These are phyloP conservation scores for Pectinophora gossypiella DNA, from an alignment of 1,140 invertebrate species.

Conservation along the genomic window DNA sequence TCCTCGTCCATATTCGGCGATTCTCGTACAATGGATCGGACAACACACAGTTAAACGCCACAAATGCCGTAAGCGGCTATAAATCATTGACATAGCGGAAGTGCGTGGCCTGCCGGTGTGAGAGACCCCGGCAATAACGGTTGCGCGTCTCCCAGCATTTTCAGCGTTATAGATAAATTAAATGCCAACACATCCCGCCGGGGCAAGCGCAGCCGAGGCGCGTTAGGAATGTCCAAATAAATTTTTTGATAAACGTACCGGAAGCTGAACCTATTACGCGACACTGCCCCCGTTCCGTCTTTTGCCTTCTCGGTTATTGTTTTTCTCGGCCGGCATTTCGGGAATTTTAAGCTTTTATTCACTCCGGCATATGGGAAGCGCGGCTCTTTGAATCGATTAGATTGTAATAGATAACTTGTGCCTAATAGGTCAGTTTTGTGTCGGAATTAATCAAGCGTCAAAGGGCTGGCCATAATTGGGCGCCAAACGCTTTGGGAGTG, in stretches of 20 bases:
- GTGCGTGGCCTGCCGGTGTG: slow-evolving; percentile 45
- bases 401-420: slow-evolving; percentile 53
- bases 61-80: slow-evolving; percentile 55
- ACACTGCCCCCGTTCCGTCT: slow-evolving; percentile 56
- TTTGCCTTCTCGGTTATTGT: slow-evolving; percentile 55
- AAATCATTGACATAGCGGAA: slow-evolving; percentile 73
- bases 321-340: slow-evolving; percentile 52
- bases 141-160: slow-evolving; percentile 57
- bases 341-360: slow-evolving; percentile 50
- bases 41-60: slow-evolving; percentile 54
- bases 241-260: slow-evolving; percentile 69
- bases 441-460: slow-evolving; percentile 70
- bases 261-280: slow-evolving; percentile 66
- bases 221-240: slow-evolving; percentile 67
- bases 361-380: slow-evolving; percentile 48
- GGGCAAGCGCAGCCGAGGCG: slow-evolving; percentile 39
- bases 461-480: slow-evolving; percentile 57
- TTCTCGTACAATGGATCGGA: slow-evolving; percentile 59
- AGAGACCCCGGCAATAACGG: slow-evolving; percentile 51
- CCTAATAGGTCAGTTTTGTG: slow-evolving; percentile 68
- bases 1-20: slow-evolving; percentile 53
- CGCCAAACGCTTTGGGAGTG: slow-evolving; percentile 47
- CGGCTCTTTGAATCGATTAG: slow-evolving; percentile 65
- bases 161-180: slow-evolving; percentile 68
- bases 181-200: slow-evolving; percentile 60